Evolutionary conservation across 2,113 vertebrate species (phyloP).

Genomic region (Siphamia tubifer): DNA sequence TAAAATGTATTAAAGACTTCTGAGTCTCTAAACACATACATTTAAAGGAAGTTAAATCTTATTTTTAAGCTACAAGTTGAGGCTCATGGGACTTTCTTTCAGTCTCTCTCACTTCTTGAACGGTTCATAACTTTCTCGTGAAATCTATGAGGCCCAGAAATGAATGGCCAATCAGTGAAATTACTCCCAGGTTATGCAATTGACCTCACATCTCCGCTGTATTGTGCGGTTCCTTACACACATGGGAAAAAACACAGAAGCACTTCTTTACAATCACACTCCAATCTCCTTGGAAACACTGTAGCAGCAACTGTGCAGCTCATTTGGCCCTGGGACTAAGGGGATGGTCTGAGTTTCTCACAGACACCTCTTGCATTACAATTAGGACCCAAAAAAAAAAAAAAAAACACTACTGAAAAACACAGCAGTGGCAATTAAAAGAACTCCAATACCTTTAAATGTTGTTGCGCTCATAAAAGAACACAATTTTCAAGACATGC

Average conservation of each 20-base stretch:
- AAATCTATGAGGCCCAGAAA: slow-evolving; percentile 6
- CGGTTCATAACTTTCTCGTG: not conserved
- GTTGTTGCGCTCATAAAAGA: not conserved
- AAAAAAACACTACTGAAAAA: slow-evolving; percentile 33
- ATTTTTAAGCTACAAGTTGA: slow-evolving; percentile 25
- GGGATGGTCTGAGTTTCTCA: slow-evolving; percentile 55
- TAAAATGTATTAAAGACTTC: no score
- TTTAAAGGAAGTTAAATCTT: slow-evolving; percentile 48
- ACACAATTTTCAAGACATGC: not conserved
- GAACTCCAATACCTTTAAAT: not conserved
- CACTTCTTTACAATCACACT: slow-evolving; percentile 31
- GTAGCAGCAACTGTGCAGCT: slow-evolving; percentile 48
- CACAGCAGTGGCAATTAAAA: not conserved
- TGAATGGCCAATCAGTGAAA: slow-evolving; percentile 45
- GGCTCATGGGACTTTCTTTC: not conserved
- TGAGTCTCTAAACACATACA: slow-evolving; percentile 11
- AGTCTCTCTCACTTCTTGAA: not conserved
- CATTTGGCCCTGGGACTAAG: slow-evolving; percentile 28
- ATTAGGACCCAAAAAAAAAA: slow-evolving; percentile 61
- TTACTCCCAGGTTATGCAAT: slow-evolving; percentile 40
- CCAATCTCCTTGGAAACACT: slow-evolving; percentile 66
- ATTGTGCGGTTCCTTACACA: slow-evolving; percentile 51
- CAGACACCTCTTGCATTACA: slow-evolving; percentile 68
- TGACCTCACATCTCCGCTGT: slow-evolving; percentile 20
- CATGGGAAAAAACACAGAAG: slow-evolving; percentile 1